phyloP scores from a whole-genome alignment of 2,888 invertebrate genomes.

The Rhorus exstirpatorius region DNA sequence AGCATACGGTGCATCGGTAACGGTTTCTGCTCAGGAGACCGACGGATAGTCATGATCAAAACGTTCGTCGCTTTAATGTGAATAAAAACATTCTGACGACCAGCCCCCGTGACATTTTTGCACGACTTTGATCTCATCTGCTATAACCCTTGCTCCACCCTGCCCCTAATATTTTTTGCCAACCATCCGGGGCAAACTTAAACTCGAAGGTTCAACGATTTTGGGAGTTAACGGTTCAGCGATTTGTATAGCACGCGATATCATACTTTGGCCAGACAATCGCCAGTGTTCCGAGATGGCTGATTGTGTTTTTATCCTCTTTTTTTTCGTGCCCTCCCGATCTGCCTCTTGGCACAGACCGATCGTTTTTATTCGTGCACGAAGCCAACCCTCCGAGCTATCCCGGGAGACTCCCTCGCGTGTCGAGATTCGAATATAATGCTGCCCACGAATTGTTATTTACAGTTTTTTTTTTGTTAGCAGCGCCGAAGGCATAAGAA shows the following conservation, averaged over 20 bases:
- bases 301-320: slow-evolving; percentile 20
- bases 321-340: slow-evolving; percentile 36
- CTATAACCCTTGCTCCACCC: not conserved
- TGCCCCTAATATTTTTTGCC: not conserved
- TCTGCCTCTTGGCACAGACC: slow-evolving; percentile 70
- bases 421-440: slow-evolving; percentile 74
- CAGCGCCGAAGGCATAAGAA: slow-evolving; percentile 36
- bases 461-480: slow-evolving; percentile 50
- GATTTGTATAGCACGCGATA: slow-evolving; percentile 73
- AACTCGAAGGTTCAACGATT: slow-evolving; percentile 44
- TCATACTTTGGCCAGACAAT: slow-evolving; percentile 65
- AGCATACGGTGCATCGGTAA: too few relatives aligned
- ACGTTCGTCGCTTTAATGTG: not conserved
- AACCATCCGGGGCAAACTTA: slow-evolving; percentile 64
- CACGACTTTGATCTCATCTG: slow-evolving; percentile 1
- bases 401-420: slow-evolving; percentile 64
- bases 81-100: not conserved
- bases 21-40: not conserved
- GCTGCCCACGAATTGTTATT: slow-evolving; percentile 70
- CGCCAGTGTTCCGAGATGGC: slow-evolving; percentile 25
- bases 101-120: not conserved
- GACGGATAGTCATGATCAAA: not conserved
- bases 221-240: slow-evolving; percentile 66
- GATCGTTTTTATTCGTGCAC: slow-evolving; percentile 75
- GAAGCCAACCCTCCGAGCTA: not conserved